These are phyloP conservation scores for Trematomus bernacchii DNA, from an alignment of 2,797 vertebrate genomes.

Conservation along the genomic window DNA sequence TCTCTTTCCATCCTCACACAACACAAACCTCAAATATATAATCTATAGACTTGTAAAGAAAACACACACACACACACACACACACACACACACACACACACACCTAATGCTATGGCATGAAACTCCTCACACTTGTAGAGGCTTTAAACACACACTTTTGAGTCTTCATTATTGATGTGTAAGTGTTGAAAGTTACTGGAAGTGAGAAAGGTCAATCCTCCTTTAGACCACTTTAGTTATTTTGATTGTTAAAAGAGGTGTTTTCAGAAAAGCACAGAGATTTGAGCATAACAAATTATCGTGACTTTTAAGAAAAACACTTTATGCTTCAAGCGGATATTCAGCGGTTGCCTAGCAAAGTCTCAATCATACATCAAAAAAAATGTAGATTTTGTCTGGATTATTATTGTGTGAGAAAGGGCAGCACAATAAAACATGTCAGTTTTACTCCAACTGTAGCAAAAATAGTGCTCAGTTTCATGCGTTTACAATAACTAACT, in stretches of 20 bases:
- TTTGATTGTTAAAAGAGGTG: background rate
- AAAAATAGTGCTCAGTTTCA: background rate
- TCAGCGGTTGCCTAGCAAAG: constrained; percentile 52
- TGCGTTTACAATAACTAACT: background rate
- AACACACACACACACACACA: constrained; percentile 45
- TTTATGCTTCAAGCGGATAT: background rate
- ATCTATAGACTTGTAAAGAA: constrained; percentile 26
- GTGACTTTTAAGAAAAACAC: constrained; percentile 15
- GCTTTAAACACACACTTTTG: background rate
- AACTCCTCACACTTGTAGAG: background rate
- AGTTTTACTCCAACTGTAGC: background rate
- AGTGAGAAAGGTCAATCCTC: constrained; percentile 21
- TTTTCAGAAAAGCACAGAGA: background rate
- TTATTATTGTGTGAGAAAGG: background rate
- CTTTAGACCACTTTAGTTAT: background rate
- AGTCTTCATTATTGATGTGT: constrained; percentile 8
- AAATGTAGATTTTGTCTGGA: background rate
- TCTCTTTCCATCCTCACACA: constrained; percentile 29
- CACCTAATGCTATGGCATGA: background rate
- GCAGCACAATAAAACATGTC: background rate
- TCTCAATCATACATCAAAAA: background rate
- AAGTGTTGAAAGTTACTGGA: background rate
- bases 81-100: constrained; percentile 44
- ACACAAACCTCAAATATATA: constrained; percentile 21
- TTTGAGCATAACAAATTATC: constrained; percentile 44